Conservation (phyloP, 64 coral and sea anemone genomes). For the Acropora yongei region DNA sequence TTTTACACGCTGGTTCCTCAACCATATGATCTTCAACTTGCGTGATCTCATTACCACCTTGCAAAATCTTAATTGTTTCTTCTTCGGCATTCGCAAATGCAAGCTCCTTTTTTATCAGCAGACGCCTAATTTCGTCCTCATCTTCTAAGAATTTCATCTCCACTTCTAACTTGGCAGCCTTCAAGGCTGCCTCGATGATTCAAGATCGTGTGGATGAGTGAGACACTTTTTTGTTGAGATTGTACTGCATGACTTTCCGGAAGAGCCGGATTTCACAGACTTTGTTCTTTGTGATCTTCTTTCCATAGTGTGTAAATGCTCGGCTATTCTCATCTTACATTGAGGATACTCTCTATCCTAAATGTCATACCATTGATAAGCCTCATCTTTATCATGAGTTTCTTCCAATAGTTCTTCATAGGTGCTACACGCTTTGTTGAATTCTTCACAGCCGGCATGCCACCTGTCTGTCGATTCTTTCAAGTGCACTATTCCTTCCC, state of each 20-base stretch:
- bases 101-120: slow-evolving; percentile 22
- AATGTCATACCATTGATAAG: slow-evolving; percentile 48
- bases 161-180: neutral
- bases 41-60: neutral
- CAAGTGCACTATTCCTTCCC: too few species aligned
- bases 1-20: neutral
- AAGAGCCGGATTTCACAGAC: neutral
- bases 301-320: slow-evolving; percentile 13
- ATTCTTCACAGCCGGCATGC: neutral
- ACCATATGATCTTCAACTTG: neutral
- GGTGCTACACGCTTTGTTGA: slow-evolving; percentile 22
- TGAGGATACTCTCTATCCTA: slow-evolving; percentile 20
- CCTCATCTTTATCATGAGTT: neutral
- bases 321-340: slow-evolving; percentile 24
- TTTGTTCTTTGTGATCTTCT: neutral
- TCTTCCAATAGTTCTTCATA: slow-evolving; percentile 28
- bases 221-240: neutral
- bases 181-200: neutral
- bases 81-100: neutral
- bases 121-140: neutral
- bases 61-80: neutral
- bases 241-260: neutral
- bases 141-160: slow-evolving; percentile 47
- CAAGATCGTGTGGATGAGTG: neutral
- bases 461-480: too few species aligned